Conservation (phyloP, 2,888 invertebrate species). For the Ochropacha duplaris region DNA sequence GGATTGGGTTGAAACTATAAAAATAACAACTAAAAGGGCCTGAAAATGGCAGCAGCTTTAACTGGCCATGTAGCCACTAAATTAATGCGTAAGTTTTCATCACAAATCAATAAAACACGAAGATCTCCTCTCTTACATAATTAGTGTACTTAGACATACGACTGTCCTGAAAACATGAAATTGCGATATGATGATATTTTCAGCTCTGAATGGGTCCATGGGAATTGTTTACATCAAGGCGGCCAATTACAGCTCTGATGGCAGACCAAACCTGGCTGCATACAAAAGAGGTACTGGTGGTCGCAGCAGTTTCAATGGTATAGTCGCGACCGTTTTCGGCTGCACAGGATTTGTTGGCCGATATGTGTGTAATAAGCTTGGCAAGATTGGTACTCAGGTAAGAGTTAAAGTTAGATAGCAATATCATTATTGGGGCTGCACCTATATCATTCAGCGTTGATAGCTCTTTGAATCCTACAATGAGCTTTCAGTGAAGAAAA, state of each 20-base stretch:
- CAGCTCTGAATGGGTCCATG: conserved; percentile 67
- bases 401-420: conserved; percentile 6
- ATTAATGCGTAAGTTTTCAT: conserved; percentile 61
- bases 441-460: too few relatives aligned
- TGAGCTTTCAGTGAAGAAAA: too few relatives aligned
- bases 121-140: conserved; percentile 65
- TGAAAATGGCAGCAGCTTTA: conserved; percentile 70
- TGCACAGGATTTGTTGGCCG: conserved; percentile 94
- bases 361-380: conserved; percentile 94
- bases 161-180: neutral
- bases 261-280: conserved; percentile 83
- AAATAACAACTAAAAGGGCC: conserved; percentile 33
- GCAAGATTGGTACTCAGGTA: conserved; percentile 93
- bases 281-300: conserved; percentile 95
- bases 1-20: conserved; percentile 10
- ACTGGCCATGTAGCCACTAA: conserved; percentile 63
- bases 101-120: conserved; percentile 12
- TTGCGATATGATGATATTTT: conserved; percentile 12
- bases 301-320: conserved; percentile 97
- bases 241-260: conserved; percentile 80
- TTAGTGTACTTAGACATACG: conserved; percentile 16
- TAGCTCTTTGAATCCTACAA: too few relatives aligned
- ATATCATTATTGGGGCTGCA: too few relatives aligned
- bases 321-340: conserved; percentile 99
- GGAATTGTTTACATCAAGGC: conserved; percentile 74